These are phyloP conservation scores for Brienomyrus longianalis DNA, from an alignment of 2,113 vertebrate species.

Conservation along the genomic window DNA sequence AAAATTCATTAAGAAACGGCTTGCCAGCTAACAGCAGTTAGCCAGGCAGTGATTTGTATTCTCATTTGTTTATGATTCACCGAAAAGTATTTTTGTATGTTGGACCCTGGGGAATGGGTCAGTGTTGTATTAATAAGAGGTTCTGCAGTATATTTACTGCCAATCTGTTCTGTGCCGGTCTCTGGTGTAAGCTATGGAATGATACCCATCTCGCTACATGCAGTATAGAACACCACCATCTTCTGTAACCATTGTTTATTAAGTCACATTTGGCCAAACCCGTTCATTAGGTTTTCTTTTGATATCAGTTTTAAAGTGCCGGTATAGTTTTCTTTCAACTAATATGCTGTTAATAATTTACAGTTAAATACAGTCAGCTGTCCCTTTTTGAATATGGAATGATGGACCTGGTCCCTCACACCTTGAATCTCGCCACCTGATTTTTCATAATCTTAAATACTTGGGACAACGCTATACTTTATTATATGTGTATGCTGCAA, in stretches of 20 bases:
- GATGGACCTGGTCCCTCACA: not conserved
- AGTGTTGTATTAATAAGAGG: not conserved
- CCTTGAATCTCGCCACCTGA: not conserved
- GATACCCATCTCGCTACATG: not conserved
- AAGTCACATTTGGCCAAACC: not conserved
- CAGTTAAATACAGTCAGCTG: not conserved
- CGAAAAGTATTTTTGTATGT: not conserved
- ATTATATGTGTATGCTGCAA: not conserved
- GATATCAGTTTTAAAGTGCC: not conserved
- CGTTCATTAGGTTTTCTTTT: not conserved
- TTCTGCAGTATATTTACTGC: not conserved
- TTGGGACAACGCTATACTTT: not conserved
- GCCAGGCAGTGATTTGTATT: not conserved
- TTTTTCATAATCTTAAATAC: not conserved
- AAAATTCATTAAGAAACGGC: not conserved
- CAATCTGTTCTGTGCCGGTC: not conserved
- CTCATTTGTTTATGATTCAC: not conserved
- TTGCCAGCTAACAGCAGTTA: conserved; percentile 7
- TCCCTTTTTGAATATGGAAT: not conserved
- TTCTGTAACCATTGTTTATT: not conserved
- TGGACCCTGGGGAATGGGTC: not conserved
- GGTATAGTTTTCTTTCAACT: not conserved
- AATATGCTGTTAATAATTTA: not conserved
- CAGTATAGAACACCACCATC: not conserved
- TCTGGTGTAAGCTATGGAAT: not conserved